Conservation (phyloP, 1,140 invertebrate species). For the Heliconius hermathena region DNA sequence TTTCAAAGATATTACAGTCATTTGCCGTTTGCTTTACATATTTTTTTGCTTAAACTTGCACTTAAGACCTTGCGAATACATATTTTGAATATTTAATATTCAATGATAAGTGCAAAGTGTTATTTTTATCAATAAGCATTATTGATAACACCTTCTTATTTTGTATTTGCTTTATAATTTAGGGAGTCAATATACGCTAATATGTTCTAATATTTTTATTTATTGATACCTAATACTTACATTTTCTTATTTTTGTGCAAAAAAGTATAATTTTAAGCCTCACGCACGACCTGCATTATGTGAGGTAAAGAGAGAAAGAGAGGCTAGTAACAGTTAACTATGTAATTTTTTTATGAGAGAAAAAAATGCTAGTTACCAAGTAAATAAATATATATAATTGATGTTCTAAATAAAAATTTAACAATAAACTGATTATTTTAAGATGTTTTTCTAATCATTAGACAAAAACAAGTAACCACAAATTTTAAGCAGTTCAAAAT, state of each 20-base stretch:
- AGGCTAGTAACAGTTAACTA: too few relatives aligned
- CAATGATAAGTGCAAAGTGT: constrained; percentile 5
- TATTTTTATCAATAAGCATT: constrained; percentile 4
- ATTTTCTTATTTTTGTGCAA: too few relatives aligned
- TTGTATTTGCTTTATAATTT: not conserved
- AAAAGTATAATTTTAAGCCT: too few relatives aligned
- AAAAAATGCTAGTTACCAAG: too few relatives aligned
- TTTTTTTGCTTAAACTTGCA: not conserved
- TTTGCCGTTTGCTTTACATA: not conserved
- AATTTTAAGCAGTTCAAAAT: not conserved
- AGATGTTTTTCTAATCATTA: not conserved
- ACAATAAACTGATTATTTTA: not conserved
- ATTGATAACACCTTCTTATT: not conserved
- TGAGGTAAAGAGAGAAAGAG: too few relatives aligned
- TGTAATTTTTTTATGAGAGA: too few relatives aligned
- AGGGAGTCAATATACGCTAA: too few relatives aligned
- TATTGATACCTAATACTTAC: too few relatives aligned
- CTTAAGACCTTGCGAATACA: not conserved
- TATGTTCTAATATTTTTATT: not conserved
- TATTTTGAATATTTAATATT: not conserved
- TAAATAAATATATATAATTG: too few relatives aligned
- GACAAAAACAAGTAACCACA: not conserved
- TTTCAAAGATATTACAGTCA: not conserved
- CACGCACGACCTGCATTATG: too few relatives aligned
- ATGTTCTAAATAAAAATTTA: not conserved